Conservation (phyloP, 2,797 vertebrate species). For the Diceros bicornis region DNA sequence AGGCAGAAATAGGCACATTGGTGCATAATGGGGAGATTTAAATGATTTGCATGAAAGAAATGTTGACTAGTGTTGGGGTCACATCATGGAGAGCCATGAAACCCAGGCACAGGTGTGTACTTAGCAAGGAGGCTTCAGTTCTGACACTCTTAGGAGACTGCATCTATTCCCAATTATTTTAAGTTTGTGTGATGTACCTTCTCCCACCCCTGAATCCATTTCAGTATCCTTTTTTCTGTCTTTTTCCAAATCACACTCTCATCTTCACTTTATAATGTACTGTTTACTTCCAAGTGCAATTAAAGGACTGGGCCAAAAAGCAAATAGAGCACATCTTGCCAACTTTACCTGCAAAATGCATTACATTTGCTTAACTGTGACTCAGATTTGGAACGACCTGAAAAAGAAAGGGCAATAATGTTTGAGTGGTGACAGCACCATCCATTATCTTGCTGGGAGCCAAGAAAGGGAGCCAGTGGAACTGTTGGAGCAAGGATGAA, state of each 20-base stretch:
- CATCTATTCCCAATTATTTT: constrained; percentile 1
- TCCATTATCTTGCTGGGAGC: constrained; percentile 60
- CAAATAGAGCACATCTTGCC: constrained; percentile 80
- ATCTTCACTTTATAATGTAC: constrained; percentile 41
- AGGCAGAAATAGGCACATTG: neutral
- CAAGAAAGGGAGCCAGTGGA: constrained; percentile 52
- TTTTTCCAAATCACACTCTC: constrained; percentile 71
- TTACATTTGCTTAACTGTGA: constrained; percentile 69
- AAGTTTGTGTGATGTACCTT: neutral
- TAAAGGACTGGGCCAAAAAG: constrained; percentile 73
- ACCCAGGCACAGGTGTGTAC: neutral
- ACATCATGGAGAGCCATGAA: neutral
- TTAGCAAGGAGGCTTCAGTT: neutral
- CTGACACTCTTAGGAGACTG: neutral
- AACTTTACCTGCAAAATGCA: constrained; percentile 72
- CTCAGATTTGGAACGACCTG: constrained; percentile 71
- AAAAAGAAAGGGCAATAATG: constrained; percentile 48
- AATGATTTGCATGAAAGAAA: neutral
- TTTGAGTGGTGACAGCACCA: constrained; percentile 45
- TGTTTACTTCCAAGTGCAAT: constrained; percentile 80
- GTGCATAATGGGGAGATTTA: neutral
- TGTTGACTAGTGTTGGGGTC: neutral
- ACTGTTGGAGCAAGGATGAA: constrained; percentile 46
- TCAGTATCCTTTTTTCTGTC: constrained; percentile 21
- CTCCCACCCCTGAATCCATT: neutral